Evolutionary conservation across 2,888 invertebrate genomes (phyloP).

Genomic region (Leptinotarsa tumamoca): DNA sequence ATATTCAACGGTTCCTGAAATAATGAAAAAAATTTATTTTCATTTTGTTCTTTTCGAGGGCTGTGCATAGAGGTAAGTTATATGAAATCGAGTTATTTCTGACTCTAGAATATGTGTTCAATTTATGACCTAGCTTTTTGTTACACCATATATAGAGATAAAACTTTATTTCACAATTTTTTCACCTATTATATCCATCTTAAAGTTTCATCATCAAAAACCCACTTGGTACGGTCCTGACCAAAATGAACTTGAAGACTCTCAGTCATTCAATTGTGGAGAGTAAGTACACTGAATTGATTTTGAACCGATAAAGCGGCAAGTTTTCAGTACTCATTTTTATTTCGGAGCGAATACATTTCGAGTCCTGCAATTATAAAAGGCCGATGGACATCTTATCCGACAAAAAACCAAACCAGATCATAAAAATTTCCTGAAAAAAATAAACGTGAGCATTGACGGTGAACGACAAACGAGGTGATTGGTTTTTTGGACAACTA

Average conservation of each 20-base stretch:
- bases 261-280: slow-evolving; percentile 58
- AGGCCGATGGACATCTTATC: slow-evolving; percentile 52
- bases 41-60: too few relatives aligned
- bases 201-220: neutral
- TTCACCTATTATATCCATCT: neutral
- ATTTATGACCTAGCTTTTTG: too few relatives aligned
- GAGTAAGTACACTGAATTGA: slow-evolving; percentile 60
- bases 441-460: slow-evolving; percentile 34
- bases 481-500: slow-evolving; percentile 21
- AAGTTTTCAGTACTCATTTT: slow-evolving; percentile 58
- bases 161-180: too few relatives aligned
- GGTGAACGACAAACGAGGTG: slow-evolving; percentile 31
- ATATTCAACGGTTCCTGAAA: too few relatives aligned
- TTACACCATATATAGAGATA: too few relatives aligned
- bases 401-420: slow-evolving; percentile 47
- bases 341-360: slow-evolving; percentile 59
- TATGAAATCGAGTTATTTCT: too few relatives aligned
- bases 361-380: slow-evolving; percentile 57
- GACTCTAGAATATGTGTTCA: too few relatives aligned
- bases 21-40: too few relatives aligned
- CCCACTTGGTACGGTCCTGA: slow-evolving; percentile 28
- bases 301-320: slow-evolving; percentile 59
- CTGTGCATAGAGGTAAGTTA: too few relatives aligned
- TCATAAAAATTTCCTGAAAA: slow-evolving; percentile 45
- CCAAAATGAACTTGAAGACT: slow-evolving; percentile 28